phyloP scores from a whole-genome alignment of 2,888 invertebrate genomes.

The Mechanitis mazaeus region DNA sequence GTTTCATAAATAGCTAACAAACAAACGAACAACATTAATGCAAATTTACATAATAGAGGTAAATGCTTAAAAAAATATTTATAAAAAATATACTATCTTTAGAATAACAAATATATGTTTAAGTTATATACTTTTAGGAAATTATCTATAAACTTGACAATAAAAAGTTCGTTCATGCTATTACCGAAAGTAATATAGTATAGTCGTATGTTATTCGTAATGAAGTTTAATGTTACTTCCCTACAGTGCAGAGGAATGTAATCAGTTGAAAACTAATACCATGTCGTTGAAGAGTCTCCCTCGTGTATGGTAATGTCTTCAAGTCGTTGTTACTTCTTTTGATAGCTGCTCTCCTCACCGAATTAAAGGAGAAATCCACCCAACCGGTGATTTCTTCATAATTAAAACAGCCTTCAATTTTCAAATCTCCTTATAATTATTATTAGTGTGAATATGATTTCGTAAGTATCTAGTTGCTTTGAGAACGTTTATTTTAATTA shows the following conservation, averaged over 20 bases:
- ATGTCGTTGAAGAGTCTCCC: slow-evolving; percentile 63
- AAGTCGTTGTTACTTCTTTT: slow-evolving; percentile 72
- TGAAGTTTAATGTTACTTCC: slow-evolving; percentile 75
- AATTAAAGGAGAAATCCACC: slow-evolving; percentile 69
- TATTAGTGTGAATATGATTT: slow-evolving; percentile 66
- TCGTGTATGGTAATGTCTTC: slow-evolving; percentile 73
- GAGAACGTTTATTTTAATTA: slow-evolving; percentile 59
- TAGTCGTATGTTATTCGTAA: slow-evolving; percentile 72
- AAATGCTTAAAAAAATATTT: too few species aligned
- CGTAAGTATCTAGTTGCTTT: slow-evolving; percentile 44
- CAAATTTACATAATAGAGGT: too few species aligned
- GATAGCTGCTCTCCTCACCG: slow-evolving; percentile 69
- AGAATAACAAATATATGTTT: too few species aligned
- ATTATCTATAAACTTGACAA: too few species aligned
- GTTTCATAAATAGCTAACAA: too few species aligned
- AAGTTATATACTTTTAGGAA: too few species aligned
- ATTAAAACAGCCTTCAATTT: slow-evolving; percentile 71
- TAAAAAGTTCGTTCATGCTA: background rate
- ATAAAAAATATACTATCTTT: too few species aligned
- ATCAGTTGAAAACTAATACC: slow-evolving; percentile 75
- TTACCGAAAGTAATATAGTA: slow-evolving; percentile 59
- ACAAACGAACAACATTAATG: too few species aligned
- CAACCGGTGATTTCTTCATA: slow-evolving; percentile 58
- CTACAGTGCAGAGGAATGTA: slow-evolving; percentile 67
- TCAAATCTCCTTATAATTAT: slow-evolving; percentile 61